Percentiles rank a stretch among this genome's conserved stretches.
Conservation (phyloP, 2,113 vertebrate genomes). For the Tragulus kanchil region DNA sequence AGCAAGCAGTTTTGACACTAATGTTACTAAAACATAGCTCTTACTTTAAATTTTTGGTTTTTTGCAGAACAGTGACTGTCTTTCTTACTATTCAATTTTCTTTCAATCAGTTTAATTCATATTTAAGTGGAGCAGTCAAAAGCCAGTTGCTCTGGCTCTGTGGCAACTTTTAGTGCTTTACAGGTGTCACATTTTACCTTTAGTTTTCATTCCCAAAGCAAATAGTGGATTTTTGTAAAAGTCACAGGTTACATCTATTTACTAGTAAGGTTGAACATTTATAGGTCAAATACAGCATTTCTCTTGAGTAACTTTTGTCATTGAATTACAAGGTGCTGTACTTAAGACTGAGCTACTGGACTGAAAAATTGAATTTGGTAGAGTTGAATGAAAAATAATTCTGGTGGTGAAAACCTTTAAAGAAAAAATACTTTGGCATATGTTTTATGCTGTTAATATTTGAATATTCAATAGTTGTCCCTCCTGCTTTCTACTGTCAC, state of each 20-base stretch:
- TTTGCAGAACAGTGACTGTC: not conserved
- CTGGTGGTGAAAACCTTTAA: not conserved
- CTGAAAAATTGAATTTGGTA: not conserved
- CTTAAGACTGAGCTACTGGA: not conserved
- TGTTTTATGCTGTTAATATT: not conserved
- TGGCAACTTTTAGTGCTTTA: too few relatives aligned
- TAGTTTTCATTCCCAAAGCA: constrained; percentile 11
- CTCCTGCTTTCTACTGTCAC: not conserved
- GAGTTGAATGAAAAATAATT: not conserved
- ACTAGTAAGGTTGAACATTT: constrained; percentile 16
- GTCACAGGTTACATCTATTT: not conserved
- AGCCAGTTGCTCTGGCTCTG: not conserved
- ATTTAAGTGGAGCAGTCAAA: not conserved
- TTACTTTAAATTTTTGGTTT: not conserved
- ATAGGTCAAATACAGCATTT: not conserved
- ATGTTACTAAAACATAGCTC: not conserved
- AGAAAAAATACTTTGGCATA: not conserved
- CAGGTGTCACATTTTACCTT: not conserved
- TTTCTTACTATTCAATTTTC: not conserved
- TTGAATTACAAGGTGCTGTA: constrained; percentile 12
- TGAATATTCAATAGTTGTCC: not conserved
- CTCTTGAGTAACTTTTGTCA: not conserved
- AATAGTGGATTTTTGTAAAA: not conserved
- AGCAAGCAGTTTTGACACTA: not conserved
- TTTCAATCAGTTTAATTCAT: not conserved